Conservation (phyloP, 1,140 invertebrate genomes). For the Drosophila grimshawi region DNA sequence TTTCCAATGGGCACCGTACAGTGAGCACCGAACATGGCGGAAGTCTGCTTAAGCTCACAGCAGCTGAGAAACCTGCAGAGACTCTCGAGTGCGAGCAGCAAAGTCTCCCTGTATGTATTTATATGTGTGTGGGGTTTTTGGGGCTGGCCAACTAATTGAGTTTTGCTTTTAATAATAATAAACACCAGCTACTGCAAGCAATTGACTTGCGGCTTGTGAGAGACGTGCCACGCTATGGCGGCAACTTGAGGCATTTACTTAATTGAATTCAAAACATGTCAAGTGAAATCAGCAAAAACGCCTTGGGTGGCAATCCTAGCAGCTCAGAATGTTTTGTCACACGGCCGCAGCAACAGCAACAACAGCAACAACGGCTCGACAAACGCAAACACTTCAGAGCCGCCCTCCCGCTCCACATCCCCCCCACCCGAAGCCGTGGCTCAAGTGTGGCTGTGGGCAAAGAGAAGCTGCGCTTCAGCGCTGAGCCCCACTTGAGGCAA, state of each 20-base stretch:
- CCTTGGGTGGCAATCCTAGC: slow-evolving; percentile 63
- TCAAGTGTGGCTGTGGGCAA: slow-evolving; percentile 58
- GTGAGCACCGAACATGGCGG: slow-evolving; percentile 59
- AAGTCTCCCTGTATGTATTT: background rate
- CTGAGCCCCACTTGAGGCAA: slow-evolving; percentile 60
- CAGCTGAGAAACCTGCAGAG: slow-evolving; percentile 21
- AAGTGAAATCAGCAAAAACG: slow-evolving; percentile 68
- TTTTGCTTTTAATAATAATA: slow-evolving; percentile 76
- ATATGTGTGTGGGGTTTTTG: background rate
- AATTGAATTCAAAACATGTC: slow-evolving; percentile 82
- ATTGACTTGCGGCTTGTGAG: slow-evolving; percentile 34
- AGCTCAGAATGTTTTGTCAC: slow-evolving; percentile 46
- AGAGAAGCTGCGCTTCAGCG: slow-evolving; percentile 69
- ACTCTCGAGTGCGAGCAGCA: background rate
- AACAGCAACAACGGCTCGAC: slow-evolving; percentile 39
- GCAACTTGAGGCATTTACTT: slow-evolving; percentile 52
- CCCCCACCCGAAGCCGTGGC: background rate
- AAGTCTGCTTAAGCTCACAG: slow-evolving; percentile 81
- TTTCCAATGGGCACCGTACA: slow-evolving; percentile 60
- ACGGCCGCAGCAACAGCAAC: slow-evolving; percentile 8
- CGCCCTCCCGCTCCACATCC: background rate
- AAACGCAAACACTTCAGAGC: slow-evolving; percentile 65
- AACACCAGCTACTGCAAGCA: slow-evolving; percentile 52
- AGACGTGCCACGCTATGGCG: slow-evolving; percentile 27
- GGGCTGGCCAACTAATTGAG: slow-evolving; percentile 70